Evolutionary conservation across 2,113 vertebrate species (phyloP).

Genomic region (Cebidichthys violaceus): DNA sequence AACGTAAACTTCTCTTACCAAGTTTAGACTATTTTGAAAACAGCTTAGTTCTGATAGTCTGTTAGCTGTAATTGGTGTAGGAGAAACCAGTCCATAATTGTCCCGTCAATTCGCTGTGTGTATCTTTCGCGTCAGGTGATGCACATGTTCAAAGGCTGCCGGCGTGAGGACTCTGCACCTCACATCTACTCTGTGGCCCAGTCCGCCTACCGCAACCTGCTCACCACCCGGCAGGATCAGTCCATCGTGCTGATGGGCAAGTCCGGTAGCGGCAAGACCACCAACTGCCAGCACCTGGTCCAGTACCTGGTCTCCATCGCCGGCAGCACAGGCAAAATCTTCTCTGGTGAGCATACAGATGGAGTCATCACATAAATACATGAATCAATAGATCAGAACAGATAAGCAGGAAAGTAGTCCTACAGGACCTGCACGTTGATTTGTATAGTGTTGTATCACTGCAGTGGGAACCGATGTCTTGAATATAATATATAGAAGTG

Average conservation of each 20-base stretch:
- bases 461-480: neutral
- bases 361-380: neutral
- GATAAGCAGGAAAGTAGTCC: neutral
- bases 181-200: constrained; percentile 96
- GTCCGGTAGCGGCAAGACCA: constrained; percentile 95
- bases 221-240: constrained; percentile 96
- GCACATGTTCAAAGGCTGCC: constrained; percentile 99
- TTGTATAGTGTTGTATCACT: neutral
- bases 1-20: no score
- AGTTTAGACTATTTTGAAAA: no score
- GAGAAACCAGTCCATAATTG: no score
- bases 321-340: constrained; percentile 92
- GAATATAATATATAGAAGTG: no score
- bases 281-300: constrained; percentile 95
- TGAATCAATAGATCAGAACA: no score
- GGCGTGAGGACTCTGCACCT: constrained; percentile 92
- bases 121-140: constrained; percentile 86
- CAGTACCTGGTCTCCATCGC: constrained; percentile 95
- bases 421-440: no score
- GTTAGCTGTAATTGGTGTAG: no score
- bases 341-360: constrained; percentile 84
- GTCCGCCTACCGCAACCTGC: constrained; percentile 91
- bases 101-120: neutral
- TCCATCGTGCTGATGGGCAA: constrained; percentile 91
- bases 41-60: no score